A percentile compares a stretch with the other conserved stretches of the same genome.
These are phyloP conservation scores for Plumapathes pennacea DNA, from an alignment of 92 coral and sea anemone species.

Conservation along the genomic window DNA sequence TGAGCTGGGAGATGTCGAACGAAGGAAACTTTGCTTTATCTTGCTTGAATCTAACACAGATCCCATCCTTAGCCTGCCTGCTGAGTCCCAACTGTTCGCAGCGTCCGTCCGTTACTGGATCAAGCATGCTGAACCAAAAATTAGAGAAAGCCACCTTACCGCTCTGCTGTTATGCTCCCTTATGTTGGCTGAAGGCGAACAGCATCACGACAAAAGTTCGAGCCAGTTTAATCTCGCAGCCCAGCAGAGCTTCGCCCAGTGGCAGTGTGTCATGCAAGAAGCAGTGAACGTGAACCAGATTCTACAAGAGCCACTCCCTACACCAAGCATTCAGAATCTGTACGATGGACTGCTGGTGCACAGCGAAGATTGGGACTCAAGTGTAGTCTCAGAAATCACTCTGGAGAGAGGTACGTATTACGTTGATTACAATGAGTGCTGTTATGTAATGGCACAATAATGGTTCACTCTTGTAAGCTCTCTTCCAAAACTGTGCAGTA, in stretches of 20 bases:
- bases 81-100: slow-evolving; percentile 8
- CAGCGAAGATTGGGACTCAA: slow-evolving; percentile 3
- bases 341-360: slow-evolving; percentile 45
- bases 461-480: too few species aligned
- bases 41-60: slow-evolving; percentile 2
- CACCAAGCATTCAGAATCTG: slow-evolving; percentile 19
- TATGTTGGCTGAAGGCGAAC: not conserved
- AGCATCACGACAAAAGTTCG: not conserved
- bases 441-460: too few species aligned
- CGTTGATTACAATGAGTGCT: too few species aligned
- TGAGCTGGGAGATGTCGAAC: slow-evolving; percentile 1
- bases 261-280: slow-evolving; percentile 52
- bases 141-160: slow-evolving; percentile 13
- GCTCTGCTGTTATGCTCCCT: slow-evolving; percentile 24
- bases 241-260: slow-evolving; percentile 57
- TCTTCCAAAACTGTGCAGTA: too few species aligned
- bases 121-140: slow-evolving; percentile 20
- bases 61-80: slow-evolving; percentile 5
- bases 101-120: slow-evolving; percentile 50
- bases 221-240: slow-evolving; percentile 16
- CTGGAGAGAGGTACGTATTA: too few species aligned
- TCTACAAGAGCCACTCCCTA: slow-evolving; percentile 22
- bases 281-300: slow-evolving; percentile 28
- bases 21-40: slow-evolving; percentile 1
- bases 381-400: too few species aligned